Evolutionary conservation across 2,888 invertebrate genomes (phyloP).

Genomic region (Anoncus sp.): DNA sequence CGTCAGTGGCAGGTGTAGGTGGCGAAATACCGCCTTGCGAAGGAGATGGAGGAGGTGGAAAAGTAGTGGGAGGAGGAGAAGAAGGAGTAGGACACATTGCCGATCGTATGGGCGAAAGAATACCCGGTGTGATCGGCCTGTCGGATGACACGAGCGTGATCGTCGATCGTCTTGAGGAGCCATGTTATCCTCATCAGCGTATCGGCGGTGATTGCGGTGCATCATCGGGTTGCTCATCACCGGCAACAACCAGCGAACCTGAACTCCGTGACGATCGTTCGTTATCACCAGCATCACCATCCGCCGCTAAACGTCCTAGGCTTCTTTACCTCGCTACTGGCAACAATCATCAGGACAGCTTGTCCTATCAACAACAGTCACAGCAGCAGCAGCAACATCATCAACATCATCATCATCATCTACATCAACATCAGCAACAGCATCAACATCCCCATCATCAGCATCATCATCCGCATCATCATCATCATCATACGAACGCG

Average conservation of each 20-base stretch:
- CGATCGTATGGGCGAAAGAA: slow-evolving; percentile 63
- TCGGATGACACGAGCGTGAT: slow-evolving; percentile 79
- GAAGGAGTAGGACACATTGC: slow-evolving; percentile 41
- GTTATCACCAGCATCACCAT: slow-evolving; percentile 80
- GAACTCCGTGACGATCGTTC: slow-evolving; percentile 78
- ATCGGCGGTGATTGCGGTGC: slow-evolving; percentile 82
- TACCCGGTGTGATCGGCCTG: slow-evolving; percentile 83
- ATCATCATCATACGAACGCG: slow-evolving; percentile 69
- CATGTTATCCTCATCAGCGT: slow-evolving; percentile 81
- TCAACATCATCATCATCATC: slow-evolving; percentile 43
- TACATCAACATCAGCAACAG: slow-evolving; percentile 64
- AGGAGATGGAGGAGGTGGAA: slow-evolving; percentile 32
- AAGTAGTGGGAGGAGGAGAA: slow-evolving; percentile 37
- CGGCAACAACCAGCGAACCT: slow-evolving; percentile 82
- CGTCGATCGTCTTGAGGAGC: slow-evolving; percentile 79
- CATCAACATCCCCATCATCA: slow-evolving; percentile 70
- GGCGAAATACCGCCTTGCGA: slow-evolving; percentile 60
- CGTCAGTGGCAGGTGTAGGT: slow-evolving; percentile 80
- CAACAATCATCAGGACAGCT: slow-evolving; percentile 58
- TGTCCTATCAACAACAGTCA: slow-evolving; percentile 60
- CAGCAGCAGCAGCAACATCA: slow-evolving; percentile 60
- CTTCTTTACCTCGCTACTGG: slow-evolving; percentile 62
- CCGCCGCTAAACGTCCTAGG: slow-evolving; percentile 77
- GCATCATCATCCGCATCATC: slow-evolving; percentile 73
- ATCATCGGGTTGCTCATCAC: slow-evolving; percentile 81